Base-by-base conservation (phyloP, 1,140 invertebrate genomes). In the Littorina saxatilis region DNA sequence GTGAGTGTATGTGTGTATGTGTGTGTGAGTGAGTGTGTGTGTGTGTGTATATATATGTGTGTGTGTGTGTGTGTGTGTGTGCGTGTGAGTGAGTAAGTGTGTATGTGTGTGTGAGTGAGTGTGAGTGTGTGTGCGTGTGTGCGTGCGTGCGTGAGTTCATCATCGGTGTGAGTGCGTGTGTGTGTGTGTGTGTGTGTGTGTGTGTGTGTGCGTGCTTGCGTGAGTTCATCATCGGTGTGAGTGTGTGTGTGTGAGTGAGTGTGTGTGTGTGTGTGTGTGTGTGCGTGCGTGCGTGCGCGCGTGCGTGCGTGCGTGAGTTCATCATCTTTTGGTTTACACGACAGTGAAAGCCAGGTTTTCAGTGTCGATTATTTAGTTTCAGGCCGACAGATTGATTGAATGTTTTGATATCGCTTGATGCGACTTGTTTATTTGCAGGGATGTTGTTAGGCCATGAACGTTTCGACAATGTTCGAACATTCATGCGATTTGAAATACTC, bases 21-120 rank as follows among this genome's bases (percentile, higher is more conserved):
- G 55, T 23, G 9, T 11, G 55, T 23, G 55, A 5, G 55, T 58
- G 55, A 5, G 55, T 58, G 55, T 58, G 55, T 23, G 55, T 58
- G 55, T 23, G 55, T 58, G 55, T 58, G 55, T 58, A 23, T 58
- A 23, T 58, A 23, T 58, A 23, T 58, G 55, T 58, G 55, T 58
- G 55, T 58, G 55, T 58, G 55, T 58, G 55, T 58, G 55, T 58
- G 55, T 58, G 55, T 58, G 55, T 58, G 55, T 58, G 55, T 58
- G 55, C n/a, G 55, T 23, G 55, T 58, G 55, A 13, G 55, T 58
- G 55, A 13, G 55, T 58, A 23, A 13, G 55, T 58, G 55, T 58
- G 55, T 58, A 23, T 58, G 55, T 58, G 55, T 58, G 55, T 58
- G 55, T 58, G 55, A 4, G 55, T 58, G 23, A 4, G 55, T 23